Evolutionary conservation across 2,888 invertebrate genomes (phyloP).

Genomic region (Caradrina kadenii): DNA sequence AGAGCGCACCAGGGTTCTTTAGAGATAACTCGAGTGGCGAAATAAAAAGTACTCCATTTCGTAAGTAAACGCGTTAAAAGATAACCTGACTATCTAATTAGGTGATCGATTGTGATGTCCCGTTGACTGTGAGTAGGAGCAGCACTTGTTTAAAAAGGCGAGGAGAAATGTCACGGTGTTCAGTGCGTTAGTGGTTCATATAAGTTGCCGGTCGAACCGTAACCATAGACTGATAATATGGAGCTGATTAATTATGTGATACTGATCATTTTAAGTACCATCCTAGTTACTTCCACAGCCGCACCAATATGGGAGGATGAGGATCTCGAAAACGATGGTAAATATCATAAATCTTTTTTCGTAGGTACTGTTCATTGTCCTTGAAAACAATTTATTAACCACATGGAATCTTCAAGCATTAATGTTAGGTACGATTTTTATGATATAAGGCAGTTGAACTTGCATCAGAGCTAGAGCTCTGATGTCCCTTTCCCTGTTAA

Average conservation of each 20-base stretch:
- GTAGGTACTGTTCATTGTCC: not conserved
- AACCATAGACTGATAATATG: constrained; percentile 36
- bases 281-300: constrained; percentile 61
- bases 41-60: constrained; percentile 74
- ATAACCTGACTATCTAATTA: constrained; percentile 82
- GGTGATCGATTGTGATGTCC: constrained; percentile 78
- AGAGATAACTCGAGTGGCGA: constrained; percentile 73
- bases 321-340: constrained; percentile 54
- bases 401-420: not conserved
- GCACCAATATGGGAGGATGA: constrained; percentile 68
- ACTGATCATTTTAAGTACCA: constrained; percentile 37
- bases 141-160: constrained; percentile 65
- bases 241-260: constrained; percentile 35
- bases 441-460: constrained; percentile 1
- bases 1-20: constrained; percentile 73
- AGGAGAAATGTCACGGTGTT: constrained; percentile 52
- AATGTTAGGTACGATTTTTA: not conserved
- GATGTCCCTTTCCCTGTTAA: constrained; percentile 42
- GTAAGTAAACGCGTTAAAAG: constrained; percentile 71
- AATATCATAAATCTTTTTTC: constrained; percentile 22
- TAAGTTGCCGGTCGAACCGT: constrained; percentile 42
- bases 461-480: constrained; percentile 6
- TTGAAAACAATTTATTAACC: not conserved
- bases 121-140: constrained; percentile 63
- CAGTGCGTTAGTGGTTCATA: constrained; percentile 63